phyloP scores from a whole-genome alignment of 2,113 vertebrate genomes.

The Mesitornis unicolor region DNA sequence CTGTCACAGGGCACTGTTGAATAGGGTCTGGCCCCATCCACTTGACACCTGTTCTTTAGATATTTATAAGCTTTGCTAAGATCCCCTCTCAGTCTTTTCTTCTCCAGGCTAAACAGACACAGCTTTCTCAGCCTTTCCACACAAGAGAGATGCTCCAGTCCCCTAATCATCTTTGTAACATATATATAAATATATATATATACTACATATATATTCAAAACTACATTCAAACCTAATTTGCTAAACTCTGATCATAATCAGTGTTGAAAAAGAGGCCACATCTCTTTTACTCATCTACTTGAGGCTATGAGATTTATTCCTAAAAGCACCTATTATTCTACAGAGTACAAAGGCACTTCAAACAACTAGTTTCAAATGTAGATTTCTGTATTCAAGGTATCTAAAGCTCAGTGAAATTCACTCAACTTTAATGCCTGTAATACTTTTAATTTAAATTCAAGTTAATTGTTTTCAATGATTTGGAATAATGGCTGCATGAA shows the following conservation, averaged over 20 bases:
- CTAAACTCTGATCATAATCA: neutral
- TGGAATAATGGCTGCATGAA: neutral
- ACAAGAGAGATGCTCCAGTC: too few species aligned
- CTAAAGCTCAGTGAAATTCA: neutral
- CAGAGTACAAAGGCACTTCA: neutral
- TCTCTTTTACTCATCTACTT: neutral
- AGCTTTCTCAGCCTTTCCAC: too few species aligned
- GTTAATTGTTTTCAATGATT: neutral
- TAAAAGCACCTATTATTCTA: neutral
- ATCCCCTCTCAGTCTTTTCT: too few species aligned
- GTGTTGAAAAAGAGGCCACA: rapidly evolving
- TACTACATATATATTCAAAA: neutral
- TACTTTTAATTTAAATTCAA: neutral
- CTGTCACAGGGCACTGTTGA: too few species aligned
- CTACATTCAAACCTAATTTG: neutral
- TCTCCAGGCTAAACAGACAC: too few species aligned
- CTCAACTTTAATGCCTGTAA: neutral
- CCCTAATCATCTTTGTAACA: too few species aligned
- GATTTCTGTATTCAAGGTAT: neutral
- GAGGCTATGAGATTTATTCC: neutral
- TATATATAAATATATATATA: too few species aligned
- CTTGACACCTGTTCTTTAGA: too few species aligned
- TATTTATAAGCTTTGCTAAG: too few species aligned
- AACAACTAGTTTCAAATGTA: neutral
- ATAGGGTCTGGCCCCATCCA: too few species aligned